Evolutionary conservation across 2,113 vertebrate genomes (phyloP).

Genomic region (Etheostoma spectabile): DNA sequence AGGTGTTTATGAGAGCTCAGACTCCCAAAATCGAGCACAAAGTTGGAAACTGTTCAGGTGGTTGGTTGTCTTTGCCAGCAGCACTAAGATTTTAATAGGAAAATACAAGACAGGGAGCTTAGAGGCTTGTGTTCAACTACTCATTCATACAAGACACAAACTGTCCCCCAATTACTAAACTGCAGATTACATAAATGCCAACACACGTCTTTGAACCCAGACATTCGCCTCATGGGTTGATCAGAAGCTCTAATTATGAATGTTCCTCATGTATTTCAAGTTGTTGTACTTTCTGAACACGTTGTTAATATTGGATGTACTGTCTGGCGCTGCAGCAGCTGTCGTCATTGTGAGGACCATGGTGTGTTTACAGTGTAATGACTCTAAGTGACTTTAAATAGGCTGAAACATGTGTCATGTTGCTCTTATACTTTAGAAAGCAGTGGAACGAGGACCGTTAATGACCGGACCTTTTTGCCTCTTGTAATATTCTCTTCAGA

Average conservation of each 20-base stretch:
- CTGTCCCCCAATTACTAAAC: slow-evolving; percentile 18
- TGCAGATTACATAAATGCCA: slow-evolving; percentile 25
- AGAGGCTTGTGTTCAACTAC: slow-evolving; percentile 14
- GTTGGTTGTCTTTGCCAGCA: slow-evolving; percentile 25
- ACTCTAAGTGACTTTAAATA: slow-evolving; percentile 1
- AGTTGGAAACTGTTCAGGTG: slow-evolving; percentile 17
- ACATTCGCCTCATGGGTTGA: slow-evolving; percentile 11
- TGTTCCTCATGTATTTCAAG: slow-evolving; percentile 63
- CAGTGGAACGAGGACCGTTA: background rate
- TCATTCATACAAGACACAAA: slow-evolving; percentile 39
- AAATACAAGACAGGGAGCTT: slow-evolving; percentile 10
- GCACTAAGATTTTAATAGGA: slow-evolving; percentile 23
- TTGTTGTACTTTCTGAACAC: slow-evolving; percentile 43
- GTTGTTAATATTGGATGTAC: slow-evolving; percentile 54
- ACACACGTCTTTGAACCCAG: slow-evolving; percentile 24
- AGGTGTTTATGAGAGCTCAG: slow-evolving; percentile 36
- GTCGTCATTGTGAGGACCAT: slow-evolving; percentile 7
- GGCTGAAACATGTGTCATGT: background rate
- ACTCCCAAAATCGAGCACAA: slow-evolving; percentile 35
- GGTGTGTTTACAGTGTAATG: slow-evolving; percentile 27
- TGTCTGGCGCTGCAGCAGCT: slow-evolving; percentile 31
- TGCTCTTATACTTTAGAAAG: background rate
- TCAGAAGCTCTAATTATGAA: slow-evolving; percentile 54
- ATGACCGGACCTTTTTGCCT: slow-evolving; percentile 21
- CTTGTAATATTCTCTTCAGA: slow-evolving; percentile 36